Percentiles rank a stretch among this genome's conserved stretches.
phyloP scores from a whole-genome alignment of 2,113 vertebrate genomes.

The Nibea coibor region DNA sequence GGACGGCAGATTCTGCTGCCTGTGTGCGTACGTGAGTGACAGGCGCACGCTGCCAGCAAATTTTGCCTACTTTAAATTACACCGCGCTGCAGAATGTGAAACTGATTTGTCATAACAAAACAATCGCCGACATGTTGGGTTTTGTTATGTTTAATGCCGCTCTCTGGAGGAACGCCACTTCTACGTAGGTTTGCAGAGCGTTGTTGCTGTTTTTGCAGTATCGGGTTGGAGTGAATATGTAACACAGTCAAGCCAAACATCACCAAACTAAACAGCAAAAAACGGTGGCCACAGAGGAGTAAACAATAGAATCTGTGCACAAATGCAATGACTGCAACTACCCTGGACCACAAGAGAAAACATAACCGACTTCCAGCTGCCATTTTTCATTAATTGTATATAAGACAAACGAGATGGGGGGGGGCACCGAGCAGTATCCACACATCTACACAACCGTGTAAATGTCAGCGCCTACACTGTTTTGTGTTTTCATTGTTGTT shows the following conservation, averaged over 20 bases:
- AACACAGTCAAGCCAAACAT: constrained; percentile 51
- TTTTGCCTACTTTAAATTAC: constrained; percentile 62
- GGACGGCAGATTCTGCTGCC: constrained; percentile 52
- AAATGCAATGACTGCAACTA: constrained; percentile 37
- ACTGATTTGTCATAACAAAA: constrained; percentile 68
- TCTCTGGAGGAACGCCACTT: constrained; percentile 52
- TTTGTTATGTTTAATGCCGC: constrained; percentile 68
- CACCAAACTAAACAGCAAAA: constrained; percentile 50
- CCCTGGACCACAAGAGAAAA: constrained; percentile 37
- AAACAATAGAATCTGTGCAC: constrained; percentile 60
- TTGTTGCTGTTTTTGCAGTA: constrained; percentile 53
- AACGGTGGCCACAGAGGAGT: constrained; percentile 46
- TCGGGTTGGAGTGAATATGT: constrained; percentile 34
- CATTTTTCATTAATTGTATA: constrained; percentile 39
- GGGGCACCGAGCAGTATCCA: constrained; percentile 10
- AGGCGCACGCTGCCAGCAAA: constrained; percentile 52
- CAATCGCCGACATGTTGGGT: constrained; percentile 52
- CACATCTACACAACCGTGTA: constrained; percentile 14
- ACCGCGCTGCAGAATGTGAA: constrained; percentile 51
- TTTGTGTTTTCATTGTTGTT: constrained; percentile 28
- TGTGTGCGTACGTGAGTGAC: constrained; percentile 58
- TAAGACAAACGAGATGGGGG: constrained; percentile 25
- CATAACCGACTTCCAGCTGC: constrained; percentile 34
- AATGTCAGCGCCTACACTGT: background rate
- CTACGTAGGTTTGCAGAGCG: constrained; percentile 44